phyloP scores from a whole-genome alignment of 1,140 invertebrate genomes.

The Schmidtea mediterranea region DNA sequence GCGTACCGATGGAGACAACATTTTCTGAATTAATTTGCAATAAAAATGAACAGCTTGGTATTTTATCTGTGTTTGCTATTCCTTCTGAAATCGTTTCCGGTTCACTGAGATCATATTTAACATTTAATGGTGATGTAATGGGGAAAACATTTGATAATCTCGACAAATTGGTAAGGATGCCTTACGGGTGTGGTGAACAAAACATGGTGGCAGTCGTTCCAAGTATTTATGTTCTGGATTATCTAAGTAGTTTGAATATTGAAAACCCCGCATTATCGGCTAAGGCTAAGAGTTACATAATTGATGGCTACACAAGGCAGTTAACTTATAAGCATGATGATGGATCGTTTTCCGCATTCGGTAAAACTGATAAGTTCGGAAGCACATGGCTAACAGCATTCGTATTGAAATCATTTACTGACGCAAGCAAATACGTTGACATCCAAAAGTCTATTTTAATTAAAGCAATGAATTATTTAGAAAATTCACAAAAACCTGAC shows the following conservation, averaged over 20 bases:
- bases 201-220: constrained; percentile 74
- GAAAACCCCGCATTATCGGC: constrained; percentile 29
- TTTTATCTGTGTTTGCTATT: not conserved
- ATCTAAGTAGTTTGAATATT: not conserved
- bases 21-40: not conserved
- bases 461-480: not conserved
- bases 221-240: constrained; percentile 26
- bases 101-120: not conserved
- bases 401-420: constrained; percentile 43
- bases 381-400: constrained; percentile 92
- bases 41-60: not conserved
- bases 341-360: constrained; percentile 81
- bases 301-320: constrained; percentile 56
- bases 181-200: constrained; percentile 72
- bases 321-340: constrained; percentile 59
- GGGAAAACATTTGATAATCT: constrained; percentile 20
- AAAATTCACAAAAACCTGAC: not conserved
- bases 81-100: not conserved
- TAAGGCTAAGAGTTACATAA: constrained; percentile 45
- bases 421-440: not conserved
- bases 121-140: constrained; percentile 8
- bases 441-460: not conserved
- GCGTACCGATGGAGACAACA: not conserved
- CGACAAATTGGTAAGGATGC: constrained; percentile 42
- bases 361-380: constrained; percentile 43